Conservation (phyloP, 2,797 vertebrate genomes). For the Limosa lapponica region DNA sequence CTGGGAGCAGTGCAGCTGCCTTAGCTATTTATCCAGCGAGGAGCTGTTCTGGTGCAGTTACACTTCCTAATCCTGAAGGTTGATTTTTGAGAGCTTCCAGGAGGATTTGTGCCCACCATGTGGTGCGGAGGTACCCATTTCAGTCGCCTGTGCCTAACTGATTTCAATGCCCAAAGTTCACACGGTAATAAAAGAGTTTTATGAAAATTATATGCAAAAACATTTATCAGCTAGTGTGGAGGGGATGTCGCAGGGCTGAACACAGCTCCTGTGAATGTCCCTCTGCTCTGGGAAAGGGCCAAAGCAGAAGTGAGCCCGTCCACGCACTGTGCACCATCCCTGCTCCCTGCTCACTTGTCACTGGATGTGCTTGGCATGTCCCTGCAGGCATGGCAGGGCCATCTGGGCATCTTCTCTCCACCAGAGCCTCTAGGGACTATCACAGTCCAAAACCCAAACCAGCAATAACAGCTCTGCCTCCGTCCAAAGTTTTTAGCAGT, state of each 20-base stretch:
- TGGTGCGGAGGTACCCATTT: neutral
- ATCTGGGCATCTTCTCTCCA: neutral
- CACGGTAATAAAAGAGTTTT: neutral
- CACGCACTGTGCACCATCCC: neutral
- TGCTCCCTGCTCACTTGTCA: neutral
- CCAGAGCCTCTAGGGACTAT: neutral
- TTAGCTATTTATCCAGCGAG: neutral
- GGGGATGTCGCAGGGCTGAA: neutral
- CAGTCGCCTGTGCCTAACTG: neutral
- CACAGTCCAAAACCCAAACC: neutral
- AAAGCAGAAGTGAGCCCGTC: neutral
- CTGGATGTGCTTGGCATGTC: neutral
- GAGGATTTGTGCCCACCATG: neutral
- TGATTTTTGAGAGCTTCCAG: neutral
- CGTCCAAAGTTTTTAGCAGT: neutral
- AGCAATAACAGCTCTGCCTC: neutral
- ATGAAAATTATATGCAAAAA: neutral
- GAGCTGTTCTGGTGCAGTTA: neutral
- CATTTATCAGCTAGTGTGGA: rapidly evolving
- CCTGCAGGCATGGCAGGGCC: neutral
- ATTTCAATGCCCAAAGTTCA: neutral
- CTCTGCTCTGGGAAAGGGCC: neutral
- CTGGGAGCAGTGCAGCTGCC: neutral
- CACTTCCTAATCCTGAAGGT: neutral
- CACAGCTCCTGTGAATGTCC: neutral